Conservation (phyloP, 1,140 invertebrate species). For the Papilio aristodemus region DNA sequence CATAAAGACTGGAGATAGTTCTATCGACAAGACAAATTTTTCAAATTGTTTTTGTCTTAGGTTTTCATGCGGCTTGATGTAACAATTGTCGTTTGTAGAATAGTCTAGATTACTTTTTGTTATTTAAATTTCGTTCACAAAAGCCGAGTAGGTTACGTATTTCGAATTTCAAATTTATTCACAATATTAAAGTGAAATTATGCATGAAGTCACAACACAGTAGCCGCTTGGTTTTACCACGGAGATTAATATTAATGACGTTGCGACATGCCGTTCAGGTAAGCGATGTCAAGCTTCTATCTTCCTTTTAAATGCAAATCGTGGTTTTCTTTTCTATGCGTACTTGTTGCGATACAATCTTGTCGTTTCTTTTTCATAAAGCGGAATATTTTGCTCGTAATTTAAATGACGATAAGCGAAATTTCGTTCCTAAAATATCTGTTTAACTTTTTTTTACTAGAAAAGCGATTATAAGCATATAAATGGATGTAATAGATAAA, state of each 20-base stretch:
- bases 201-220: conserved; percentile 67
- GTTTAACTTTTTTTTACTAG: background rate
- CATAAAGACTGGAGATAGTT: too few species aligned
- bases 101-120: conserved; percentile 41
- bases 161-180: conserved; percentile 60
- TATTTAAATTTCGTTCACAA: conserved; percentile 44
- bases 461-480: background rate
- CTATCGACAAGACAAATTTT: background rate
- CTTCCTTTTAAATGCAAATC: conserved; percentile 73
- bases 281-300: conserved; percentile 49
- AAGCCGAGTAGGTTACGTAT: conserved; percentile 46
- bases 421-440: conserved; percentile 1
- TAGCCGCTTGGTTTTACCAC: conserved; percentile 54
- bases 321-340: conserved; percentile 47
- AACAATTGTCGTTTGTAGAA: conserved; percentile 27
- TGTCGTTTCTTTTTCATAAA: conserved; percentile 14
- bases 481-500: background rate
- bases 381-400: conserved; percentile 14
- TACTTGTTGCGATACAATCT: conserved; percentile 62
- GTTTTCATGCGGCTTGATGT: conserved; percentile 26
- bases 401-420: conserved; percentile 10
- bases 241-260: conserved; percentile 75
- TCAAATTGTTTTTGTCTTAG: conserved; percentile 2
- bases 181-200: conserved; percentile 61
- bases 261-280: conserved; percentile 62